Percentiles rank a stretch among this genome's conserved stretches.
Conservation (phyloP, 2,113 vertebrate genomes). For the Struthio camelus region DNA sequence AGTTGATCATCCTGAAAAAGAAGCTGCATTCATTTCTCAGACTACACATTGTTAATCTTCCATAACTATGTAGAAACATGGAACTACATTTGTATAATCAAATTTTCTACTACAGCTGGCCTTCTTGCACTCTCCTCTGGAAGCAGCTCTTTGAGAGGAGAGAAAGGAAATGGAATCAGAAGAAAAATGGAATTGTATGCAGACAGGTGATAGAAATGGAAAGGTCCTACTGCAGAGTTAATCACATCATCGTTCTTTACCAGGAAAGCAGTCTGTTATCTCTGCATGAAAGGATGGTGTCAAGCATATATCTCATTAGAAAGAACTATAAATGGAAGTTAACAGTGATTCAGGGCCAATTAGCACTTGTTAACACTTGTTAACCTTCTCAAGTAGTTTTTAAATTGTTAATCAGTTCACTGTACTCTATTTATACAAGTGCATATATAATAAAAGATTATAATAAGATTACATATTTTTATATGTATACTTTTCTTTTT, state of each 20-base stretch:
- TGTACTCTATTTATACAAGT: background rate
- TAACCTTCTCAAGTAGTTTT: background rate
- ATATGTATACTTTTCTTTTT: background rate
- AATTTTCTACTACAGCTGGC: conserved; percentile 32
- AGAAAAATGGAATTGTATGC: background rate
- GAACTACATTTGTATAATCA: conserved; percentile 43
- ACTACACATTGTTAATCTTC: conserved; percentile 1
- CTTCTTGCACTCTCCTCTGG: background rate
- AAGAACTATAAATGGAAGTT: background rate
- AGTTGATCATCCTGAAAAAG: conserved; percentile 4
- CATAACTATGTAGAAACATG: conserved; percentile 2
- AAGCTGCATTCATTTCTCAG: conserved; percentile 20
- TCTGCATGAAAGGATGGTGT: background rate
- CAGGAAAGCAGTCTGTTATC: background rate
- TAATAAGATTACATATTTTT: background rate
- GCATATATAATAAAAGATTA: background rate
- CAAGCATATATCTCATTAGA: background rate
- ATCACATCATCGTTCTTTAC: background rate
- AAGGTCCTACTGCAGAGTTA: background rate
- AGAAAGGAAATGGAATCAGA: background rate
- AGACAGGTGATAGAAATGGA: background rate
- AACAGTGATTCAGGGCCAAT: background rate
- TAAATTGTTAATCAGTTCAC: background rate
- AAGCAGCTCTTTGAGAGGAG: background rate
- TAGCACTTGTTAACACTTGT: background rate